Conservation (phyloP, 2,113 vertebrate genomes). For the Danionella cerebrum region DNA sequence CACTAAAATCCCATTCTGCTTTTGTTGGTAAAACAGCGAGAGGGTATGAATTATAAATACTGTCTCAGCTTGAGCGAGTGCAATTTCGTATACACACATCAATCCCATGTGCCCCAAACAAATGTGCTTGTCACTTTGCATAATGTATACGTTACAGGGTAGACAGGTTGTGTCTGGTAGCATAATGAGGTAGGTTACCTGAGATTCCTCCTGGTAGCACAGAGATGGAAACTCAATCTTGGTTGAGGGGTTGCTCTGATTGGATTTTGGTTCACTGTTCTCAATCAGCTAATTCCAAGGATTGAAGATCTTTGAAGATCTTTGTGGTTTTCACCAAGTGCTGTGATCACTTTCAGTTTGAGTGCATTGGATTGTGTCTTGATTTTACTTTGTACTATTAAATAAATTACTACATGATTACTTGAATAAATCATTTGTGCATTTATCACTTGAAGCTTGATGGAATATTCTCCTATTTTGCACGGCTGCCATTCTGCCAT, state of each 20-base stretch:
- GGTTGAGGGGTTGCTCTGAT: not conserved
- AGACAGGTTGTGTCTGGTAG: slow-evolving; percentile 19
- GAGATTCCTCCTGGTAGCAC: not conserved
- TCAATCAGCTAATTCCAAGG: not conserved
- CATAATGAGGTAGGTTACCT: slow-evolving; percentile 20
- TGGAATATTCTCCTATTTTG: no score
- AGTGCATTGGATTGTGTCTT: not conserved
- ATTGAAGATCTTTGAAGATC: slow-evolving; percentile 1
- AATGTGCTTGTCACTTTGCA: slow-evolving; percentile 41
- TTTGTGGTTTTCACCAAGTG: not conserved
- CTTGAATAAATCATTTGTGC: no score
- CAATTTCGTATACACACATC: slow-evolving; percentile 33
- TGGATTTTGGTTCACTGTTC: slow-evolving; percentile 16
- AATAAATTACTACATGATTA: no score
- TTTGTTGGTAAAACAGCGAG: slow-evolving; percentile 14
- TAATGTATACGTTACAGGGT: slow-evolving; percentile 35
- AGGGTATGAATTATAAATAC: slow-evolving; percentile 41
- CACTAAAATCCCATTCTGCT: slow-evolving; percentile 21
- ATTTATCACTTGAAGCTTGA: no score
- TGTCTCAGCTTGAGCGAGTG: slow-evolving; percentile 15
- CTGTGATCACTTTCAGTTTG: not conserved
- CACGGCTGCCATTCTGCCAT: no score
- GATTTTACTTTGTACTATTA: no score
- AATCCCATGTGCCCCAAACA: slow-evolving; percentile 32
- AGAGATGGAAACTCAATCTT: slow-evolving; percentile 11